A percentile compares a stretch with the other conserved stretches of the same genome.
These are phyloP conservation scores for Autographa pulchrina DNA, from an alignment of 2,888 invertebrate species.

Conservation along the genomic window DNA sequence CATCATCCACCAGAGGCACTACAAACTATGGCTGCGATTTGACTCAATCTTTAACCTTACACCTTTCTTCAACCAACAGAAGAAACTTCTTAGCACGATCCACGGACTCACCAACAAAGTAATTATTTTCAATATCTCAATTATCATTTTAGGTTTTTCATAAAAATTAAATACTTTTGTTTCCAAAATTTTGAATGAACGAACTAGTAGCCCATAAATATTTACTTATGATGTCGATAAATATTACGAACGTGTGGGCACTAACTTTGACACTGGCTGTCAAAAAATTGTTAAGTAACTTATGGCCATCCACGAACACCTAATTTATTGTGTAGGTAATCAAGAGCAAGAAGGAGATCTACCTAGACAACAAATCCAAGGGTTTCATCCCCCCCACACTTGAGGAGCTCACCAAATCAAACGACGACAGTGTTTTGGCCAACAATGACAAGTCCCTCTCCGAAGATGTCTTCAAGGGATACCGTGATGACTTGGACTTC, in stretches of 20 bases:
- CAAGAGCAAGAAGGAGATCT: constrained; percentile 90
- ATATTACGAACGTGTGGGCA: too few relatives aligned
- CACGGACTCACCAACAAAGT: constrained; percentile 94
- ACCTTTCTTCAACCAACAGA: constrained; percentile 92
- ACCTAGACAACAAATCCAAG: constrained; percentile 84
- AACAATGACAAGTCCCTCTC: constrained; percentile 76
- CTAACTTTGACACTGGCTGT: not conserved
- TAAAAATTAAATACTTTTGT: too few relatives aligned
- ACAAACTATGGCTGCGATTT: constrained; percentile 92
- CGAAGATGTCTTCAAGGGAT: constrained; percentile 90
- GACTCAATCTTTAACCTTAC: constrained; percentile 93
- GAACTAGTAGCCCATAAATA: too few relatives aligned
- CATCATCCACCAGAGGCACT: constrained; percentile 94
- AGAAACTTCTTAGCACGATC: constrained; percentile 91
- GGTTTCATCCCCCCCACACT: constrained; percentile 81
- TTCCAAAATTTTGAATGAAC: too few relatives aligned
- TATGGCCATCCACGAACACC: not conserved
- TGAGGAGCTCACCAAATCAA: constrained; percentile 75
- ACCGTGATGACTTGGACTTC: constrained; percentile 94
- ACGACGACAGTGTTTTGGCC: constrained; percentile 76
- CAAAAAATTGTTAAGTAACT: not conserved
- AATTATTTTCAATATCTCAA: constrained; percentile 9
- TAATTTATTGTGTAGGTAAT: constrained; percentile 80
- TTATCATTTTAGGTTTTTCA: too few relatives aligned
- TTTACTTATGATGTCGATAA: too few relatives aligned